Conservation (phyloP, 2,888 invertebrate genomes). For the Caenorhabditis panamensis region DNA sequence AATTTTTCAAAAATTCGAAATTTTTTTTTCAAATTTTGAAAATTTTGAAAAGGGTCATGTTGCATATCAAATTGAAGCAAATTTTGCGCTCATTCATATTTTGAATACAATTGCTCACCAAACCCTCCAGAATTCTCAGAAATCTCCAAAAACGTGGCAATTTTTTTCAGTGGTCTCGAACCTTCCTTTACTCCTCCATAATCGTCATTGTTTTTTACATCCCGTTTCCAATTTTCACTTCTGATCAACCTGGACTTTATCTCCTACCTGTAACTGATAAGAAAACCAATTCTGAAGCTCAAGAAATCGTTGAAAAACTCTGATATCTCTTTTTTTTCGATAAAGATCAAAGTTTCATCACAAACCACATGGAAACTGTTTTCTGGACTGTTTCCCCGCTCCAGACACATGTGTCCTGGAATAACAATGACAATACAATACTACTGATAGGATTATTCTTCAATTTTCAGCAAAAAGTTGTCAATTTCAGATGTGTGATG, state of each 20-base stretch:
- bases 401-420: neutral
- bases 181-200: conserved; percentile 36
- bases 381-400: too few relatives aligned
- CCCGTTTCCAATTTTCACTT: conserved; percentile 42
- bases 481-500: conserved; percentile 14
- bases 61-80: neutral
- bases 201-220: conserved; percentile 39
- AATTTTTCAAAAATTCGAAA: neutral
- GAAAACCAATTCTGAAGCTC: neutral
- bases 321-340: neutral
- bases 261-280: neutral
- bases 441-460: neutral
- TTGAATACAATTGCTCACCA: too few relatives aligned
- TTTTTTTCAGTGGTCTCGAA: conserved; percentile 35
- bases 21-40: neutral
- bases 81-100: conserved; percentile 5
- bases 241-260: neutral
- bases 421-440: neutral
- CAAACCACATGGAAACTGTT: conserved; percentile 2
- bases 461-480: neutral
- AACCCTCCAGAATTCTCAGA: neutral
- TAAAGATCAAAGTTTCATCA: neutral
- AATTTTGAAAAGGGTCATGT: neutral
- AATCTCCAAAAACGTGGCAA: neutral
- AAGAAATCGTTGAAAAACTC: neutral